Percentiles rank a stretch among this genome's conserved stretches.
phyloP scores from a whole-genome alignment of 2,888 invertebrate species.

The Agriopis marginaria region DNA sequence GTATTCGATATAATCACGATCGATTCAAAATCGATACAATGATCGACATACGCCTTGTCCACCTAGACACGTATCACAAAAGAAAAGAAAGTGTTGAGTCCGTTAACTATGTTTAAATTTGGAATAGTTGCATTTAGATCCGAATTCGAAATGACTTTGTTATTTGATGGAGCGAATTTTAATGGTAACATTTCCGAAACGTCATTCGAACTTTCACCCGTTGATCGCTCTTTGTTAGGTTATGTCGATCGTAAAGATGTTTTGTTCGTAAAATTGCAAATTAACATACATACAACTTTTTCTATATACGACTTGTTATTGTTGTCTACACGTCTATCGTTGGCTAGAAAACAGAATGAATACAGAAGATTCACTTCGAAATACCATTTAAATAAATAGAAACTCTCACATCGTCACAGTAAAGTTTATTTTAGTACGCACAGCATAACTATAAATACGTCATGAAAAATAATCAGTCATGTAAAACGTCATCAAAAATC shows the following conservation, averaged over 20 bases:
- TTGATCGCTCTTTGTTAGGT: conserved; percentile 26
- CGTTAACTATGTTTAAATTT: conserved; percentile 73
- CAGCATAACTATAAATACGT: too few relatives aligned
- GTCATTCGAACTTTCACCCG: conserved; percentile 36
- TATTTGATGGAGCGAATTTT: conserved; percentile 58
- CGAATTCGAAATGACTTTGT: conserved; percentile 50
- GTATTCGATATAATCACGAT: conserved; percentile 70
- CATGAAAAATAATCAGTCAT: too few relatives aligned
- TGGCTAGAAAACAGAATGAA: not conserved
- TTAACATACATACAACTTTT: conserved; percentile 9
- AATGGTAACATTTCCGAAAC: conserved; percentile 19
- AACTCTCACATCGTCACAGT: not conserved
- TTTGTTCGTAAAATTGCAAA: conserved; percentile 26
- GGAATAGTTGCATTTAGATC: conserved; percentile 59
- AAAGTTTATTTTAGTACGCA: too few relatives aligned
- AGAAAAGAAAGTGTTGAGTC: conserved; percentile 78
- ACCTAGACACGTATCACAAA: conserved; percentile 65
- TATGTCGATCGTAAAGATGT: conserved; percentile 28
- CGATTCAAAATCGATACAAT: conserved; percentile 73
- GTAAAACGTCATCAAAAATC: too few relatives aligned
- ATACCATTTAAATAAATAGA: not conserved
- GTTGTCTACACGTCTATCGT: not conserved
- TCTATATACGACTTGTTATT: not conserved
- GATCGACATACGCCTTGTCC: conserved; percentile 81
- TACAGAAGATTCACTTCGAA: not conserved